Evolutionary conservation across 2,113 vertebrate species (phyloP).

Genomic region (Perccottus glenii): DNA sequence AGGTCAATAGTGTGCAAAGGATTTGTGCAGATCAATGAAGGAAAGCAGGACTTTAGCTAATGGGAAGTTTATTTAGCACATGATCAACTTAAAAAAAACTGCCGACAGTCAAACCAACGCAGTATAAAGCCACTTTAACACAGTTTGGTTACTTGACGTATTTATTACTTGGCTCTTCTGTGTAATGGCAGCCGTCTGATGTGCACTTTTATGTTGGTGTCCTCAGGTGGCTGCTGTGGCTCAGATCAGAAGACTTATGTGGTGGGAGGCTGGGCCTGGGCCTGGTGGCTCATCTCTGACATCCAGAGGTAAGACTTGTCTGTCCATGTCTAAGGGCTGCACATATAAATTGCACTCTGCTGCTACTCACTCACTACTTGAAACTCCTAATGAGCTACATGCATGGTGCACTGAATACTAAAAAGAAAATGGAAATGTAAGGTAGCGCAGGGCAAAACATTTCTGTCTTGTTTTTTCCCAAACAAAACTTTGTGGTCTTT

Average conservation of each 20-base stretch:
- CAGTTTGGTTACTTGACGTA: neutral
- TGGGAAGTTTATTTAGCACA: too few relatives aligned
- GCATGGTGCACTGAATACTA: neutral
- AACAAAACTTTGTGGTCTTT: neutral
- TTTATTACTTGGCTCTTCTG: slow-evolving; percentile 3
- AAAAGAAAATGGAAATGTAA: neutral
- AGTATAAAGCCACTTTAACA: too few relatives aligned
- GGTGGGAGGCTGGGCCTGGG: slow-evolving; percentile 97
- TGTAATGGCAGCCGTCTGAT: slow-evolving; percentile 10
- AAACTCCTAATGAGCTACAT: neutral
- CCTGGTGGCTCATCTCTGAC: slow-evolving; percentile 97
- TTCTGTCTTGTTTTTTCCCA: neutral
- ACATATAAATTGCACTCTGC: neutral
- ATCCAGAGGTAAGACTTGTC: slow-evolving; percentile 86
- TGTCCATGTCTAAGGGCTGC: slow-evolving; percentile 1
- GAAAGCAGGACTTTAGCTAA: neutral
- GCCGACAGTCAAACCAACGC: too few relatives aligned
- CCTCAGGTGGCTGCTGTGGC: slow-evolving; percentile 92
- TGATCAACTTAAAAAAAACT: too few relatives aligned
- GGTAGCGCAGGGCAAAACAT: neutral
- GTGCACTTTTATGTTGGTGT: slow-evolving; percentile 21
- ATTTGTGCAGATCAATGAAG: neutral
- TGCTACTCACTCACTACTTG: neutral
- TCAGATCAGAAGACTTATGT: slow-evolving; percentile 91
- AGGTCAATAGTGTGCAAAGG: neutral